These are phyloP conservation scores for Urocyon cinereoargenteus DNA, from an alignment of 2,797 vertebrate species.

Conservation along the genomic window DNA sequence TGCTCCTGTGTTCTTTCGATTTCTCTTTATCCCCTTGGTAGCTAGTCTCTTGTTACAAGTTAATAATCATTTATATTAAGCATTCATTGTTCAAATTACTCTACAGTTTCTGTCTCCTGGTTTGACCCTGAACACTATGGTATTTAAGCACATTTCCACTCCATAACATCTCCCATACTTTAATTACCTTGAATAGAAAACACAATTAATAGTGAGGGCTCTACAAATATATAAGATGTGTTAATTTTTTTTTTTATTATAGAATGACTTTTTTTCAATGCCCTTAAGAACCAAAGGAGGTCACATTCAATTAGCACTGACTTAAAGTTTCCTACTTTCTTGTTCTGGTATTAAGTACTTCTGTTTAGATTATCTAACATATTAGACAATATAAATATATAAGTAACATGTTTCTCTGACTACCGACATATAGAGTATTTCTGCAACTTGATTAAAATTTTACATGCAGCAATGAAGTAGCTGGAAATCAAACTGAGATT, in stretches of 20 bases:
- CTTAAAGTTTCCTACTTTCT: not conserved
- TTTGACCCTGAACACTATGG: not conserved
- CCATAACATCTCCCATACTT: not conserved
- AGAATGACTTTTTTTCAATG: conserved; percentile 20
- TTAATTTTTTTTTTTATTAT: not conserved
- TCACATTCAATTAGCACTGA: conserved; percentile 31
- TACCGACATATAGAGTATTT: not conserved
- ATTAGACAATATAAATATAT: not conserved
- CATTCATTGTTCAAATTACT: conserved; percentile 40
- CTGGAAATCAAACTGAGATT: conserved; percentile 22
- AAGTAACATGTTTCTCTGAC: not conserved
- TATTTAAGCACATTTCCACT: conserved; percentile 15
- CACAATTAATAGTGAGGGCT: not conserved
- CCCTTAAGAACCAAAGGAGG: not conserved
- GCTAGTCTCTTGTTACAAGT: not conserved
- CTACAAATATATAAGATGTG: not conserved
- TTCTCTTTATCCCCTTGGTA: not conserved
- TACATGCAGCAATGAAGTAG: not conserved
- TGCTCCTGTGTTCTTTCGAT: not conserved
- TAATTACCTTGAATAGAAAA: conserved; percentile 51
- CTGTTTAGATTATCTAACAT: not conserved
- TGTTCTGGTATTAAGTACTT: not conserved
- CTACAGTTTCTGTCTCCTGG: conserved; percentile 32
- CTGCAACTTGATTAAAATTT: conserved; percentile 20
- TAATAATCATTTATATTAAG: not conserved